These are phyloP conservation scores for Lophura nycthemera DNA, from an alignment of 2,113 vertebrate species.

Conservation along the genomic window DNA sequence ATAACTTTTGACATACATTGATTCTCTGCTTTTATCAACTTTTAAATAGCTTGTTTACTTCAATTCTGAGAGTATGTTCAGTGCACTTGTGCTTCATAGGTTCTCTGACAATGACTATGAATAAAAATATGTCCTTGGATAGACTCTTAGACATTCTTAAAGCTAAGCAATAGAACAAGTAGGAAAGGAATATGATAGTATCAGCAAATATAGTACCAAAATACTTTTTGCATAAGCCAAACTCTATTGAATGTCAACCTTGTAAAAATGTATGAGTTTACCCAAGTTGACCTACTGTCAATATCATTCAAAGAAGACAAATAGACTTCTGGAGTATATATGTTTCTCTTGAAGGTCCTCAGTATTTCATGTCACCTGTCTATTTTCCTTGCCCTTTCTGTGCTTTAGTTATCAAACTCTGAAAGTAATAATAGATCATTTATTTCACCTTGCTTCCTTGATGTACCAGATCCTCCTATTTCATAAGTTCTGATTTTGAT, in stretches of 20 bases:
- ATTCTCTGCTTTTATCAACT: background rate
- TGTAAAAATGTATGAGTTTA: conserved; percentile 66
- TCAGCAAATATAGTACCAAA: conserved; percentile 51
- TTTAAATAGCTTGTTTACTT: background rate
- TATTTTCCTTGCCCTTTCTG: background rate
- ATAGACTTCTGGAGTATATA: conserved; percentile 21
- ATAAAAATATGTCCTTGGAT: conserved; percentile 60
- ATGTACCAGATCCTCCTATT: background rate
- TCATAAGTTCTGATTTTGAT: background rate
- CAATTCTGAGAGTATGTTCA: background rate
- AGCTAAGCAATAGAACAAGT: conserved; percentile 28
- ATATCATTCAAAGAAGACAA: conserved; percentile 39
- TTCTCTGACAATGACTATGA: conserved; percentile 25
- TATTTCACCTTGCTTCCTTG: background rate
- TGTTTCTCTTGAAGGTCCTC: conserved; percentile 22
- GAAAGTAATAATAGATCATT: background rate
- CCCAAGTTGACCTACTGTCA: conserved; percentile 58
- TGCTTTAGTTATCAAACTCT: background rate
- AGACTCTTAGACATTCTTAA: conserved; percentile 22
- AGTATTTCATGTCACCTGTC: background rate
- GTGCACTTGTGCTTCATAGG: background rate
- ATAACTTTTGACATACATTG: background rate
- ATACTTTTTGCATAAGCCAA: conserved; percentile 50
- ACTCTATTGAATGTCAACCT: conserved; percentile 48
- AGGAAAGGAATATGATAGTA: conserved; percentile 48